Conservation (phyloP, 2,888 invertebrate species). For the Pseudanteris insignis region DNA sequence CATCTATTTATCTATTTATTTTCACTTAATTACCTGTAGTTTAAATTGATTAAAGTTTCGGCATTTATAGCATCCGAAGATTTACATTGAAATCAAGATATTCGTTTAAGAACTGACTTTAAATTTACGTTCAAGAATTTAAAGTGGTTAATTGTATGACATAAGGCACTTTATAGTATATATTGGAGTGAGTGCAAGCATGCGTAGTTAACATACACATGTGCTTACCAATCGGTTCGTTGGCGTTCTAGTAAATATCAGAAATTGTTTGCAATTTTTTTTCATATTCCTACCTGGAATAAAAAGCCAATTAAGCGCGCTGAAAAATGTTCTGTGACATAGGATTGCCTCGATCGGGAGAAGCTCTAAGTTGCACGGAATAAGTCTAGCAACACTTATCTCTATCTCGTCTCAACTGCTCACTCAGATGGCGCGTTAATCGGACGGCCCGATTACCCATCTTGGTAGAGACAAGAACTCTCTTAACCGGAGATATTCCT, state of each 20-base stretch:
- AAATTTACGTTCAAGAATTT: too few relatives aligned
- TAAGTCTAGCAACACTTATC: constrained; percentile 33
- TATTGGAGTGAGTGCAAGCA: too few relatives aligned
- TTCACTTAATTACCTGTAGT: too few relatives aligned
- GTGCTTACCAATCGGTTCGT: too few relatives aligned
- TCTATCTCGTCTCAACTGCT: constrained; percentile 40
- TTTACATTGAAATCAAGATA: too few relatives aligned
- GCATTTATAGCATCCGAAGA: too few relatives aligned
- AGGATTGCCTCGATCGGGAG: constrained; percentile 20
- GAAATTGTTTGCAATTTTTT: constrained; percentile 6
- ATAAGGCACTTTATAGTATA: too few relatives aligned
- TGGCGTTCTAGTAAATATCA: constrained; percentile 1
- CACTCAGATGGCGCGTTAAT: constrained; percentile 37
- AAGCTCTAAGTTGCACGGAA: constrained; percentile 20
- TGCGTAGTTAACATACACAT: too few relatives aligned
- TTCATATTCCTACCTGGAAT: background rate
- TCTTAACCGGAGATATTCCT: constrained; percentile 31
- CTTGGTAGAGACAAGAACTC: constrained; percentile 37
- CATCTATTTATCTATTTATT: too few relatives aligned
- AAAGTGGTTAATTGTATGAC: too few relatives aligned
- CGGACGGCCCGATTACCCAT: constrained; percentile 40
- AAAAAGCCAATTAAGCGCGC: constrained; percentile 21
- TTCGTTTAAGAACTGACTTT: too few relatives aligned
- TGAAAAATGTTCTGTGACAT: constrained; percentile 19
- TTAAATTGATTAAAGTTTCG: too few relatives aligned